Evolutionary conservation across 2,888 invertebrate species (phyloP), one percentile per base, ranked within the genome.

Genomic region (Caenorhabditis plicata): DNA sequence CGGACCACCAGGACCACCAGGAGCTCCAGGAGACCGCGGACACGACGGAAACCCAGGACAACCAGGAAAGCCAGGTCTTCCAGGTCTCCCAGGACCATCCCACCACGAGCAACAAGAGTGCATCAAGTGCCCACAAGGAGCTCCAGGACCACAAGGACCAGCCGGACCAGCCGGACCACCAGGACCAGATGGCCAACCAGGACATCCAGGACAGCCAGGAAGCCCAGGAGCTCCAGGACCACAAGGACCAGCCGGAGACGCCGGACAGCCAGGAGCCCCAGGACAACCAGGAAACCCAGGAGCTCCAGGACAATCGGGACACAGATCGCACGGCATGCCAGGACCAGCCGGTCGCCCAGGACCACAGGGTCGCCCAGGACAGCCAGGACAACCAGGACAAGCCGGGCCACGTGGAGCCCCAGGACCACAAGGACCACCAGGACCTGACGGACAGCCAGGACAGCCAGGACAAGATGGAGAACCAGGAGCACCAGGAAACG

Each of bases 261-360:
- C 36, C 11, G 63, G 66, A 53, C 41, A 46, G 33, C 31, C 40
- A 9, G 66, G 66, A 48, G 45, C 41, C 22, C 57, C 45, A 26
- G 66, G 66, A 42, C 56, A 56, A 13, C 60, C 69, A 27, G 69
- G 67, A 33, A 52, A 44, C 3, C 49, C 54, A 3, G 64, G 64
- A 50, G 25, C 51, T 25, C 54, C 54, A 41, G 64, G 64, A 20
- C 52, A 44, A 25, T 47, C 53, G 7, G 64, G 64, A 46, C 48
- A 44, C 27, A 60, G 48, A 9, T 48, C 60, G 25, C 45, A 46
- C 29, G 56, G 64, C 32, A 56, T 49, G 27, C 53, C 61, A n/a
- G 61, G 65, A 36, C 58, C 65, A 26, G 54, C 51, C 17, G 65
- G 65, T 35, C 64, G 54, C 22, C 54, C 58, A 19, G 66, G 66